Conservation (phyloP, 2,113 vertebrate species). For the Speoplatyrhinus poulsoni region DNA sequence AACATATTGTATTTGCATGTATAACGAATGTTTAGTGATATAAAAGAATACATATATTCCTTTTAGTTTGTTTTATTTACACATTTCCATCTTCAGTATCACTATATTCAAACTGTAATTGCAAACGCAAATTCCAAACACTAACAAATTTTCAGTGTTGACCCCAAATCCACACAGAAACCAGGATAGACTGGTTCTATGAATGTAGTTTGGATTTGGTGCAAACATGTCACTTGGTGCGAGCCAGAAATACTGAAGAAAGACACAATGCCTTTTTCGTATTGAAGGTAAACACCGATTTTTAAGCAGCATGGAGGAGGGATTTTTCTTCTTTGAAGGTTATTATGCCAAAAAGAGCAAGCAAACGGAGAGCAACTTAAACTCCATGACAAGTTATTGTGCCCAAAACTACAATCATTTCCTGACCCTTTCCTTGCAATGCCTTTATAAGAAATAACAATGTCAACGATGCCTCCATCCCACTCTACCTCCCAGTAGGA, state of each 20-base stretch:
- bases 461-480: slow-evolving; percentile 64
- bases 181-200: slow-evolving; percentile 53
- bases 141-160: slow-evolving; percentile 40
- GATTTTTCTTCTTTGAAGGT: slow-evolving; percentile 57
- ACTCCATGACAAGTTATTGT: slow-evolving; percentile 83
- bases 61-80: not conserved
- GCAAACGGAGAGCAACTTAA: slow-evolving; percentile 54
- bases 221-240: slow-evolving; percentile 36
- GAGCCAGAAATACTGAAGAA: slow-evolving; percentile 78
- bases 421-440: slow-evolving; percentile 64
- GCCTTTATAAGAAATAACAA: slow-evolving; percentile 77
- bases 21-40: not conserved
- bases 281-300: slow-evolving; percentile 78
- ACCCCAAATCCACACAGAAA: slow-evolving; percentile 46
- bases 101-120: not conserved
- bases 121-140: not conserved
- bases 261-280: slow-evolving; percentile 66
- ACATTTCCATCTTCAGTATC: not conserved
- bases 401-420: slow-evolving; percentile 76
- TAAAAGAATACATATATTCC: not conserved
- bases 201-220: slow-evolving; percentile 50
- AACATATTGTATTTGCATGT: too few relatives aligned
- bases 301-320: slow-evolving; percentile 34
- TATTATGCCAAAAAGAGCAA: slow-evolving; percentile 80
- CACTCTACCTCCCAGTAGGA: slow-evolving; percentile 70